Base-by-base conservation (phyloP, 2,797 vertebrate species). In the Odontamblyopus rebecca region DNA sequence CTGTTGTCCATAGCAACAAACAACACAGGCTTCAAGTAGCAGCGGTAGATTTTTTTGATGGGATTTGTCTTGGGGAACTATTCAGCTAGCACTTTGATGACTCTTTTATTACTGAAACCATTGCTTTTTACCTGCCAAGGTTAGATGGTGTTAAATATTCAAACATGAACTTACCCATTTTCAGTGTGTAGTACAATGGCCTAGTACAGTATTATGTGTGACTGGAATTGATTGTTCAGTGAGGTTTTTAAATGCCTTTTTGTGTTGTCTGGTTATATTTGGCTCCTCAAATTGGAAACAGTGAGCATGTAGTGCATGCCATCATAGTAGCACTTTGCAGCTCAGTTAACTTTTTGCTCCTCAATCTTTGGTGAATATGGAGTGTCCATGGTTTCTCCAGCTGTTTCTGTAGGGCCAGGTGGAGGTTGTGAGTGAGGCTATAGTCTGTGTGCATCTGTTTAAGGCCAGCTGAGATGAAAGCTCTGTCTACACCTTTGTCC, bases 1-100 rank as follows among this genome's bases (percentile, higher is more conserved):
- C 84, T 77, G 83, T 87, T 82, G 72, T 86, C 77, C 84, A 53
- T 88, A 84, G 85, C 80, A 91, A 89, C 89, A 72, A 78, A 67
- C 80, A 82, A 74, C n/a, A 68, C 64, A 59, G 83, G 65, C 73
- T 81, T 50, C 69, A 75, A 70, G 70, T 61, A 67, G 68, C 61
- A 65, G 74, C 75, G 2, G 18, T 18, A 11, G 7, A 2, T 9
- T 4, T 78, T 23, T 12, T 69, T 73, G 75, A 73, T 81, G 68
- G 74, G 65, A 85, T 85, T 77, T 84, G 82, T 86, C 84, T 80
- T 15, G 12, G 41, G 41, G 41, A 13, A 4, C 41, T 15, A 13
- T 44, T 44, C 11, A 44, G 12, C 41, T 4, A 68, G 83, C 16
- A 32, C 29, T 35, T 7, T 60, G 59, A 30, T 60, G 30, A 38